Evolutionary conservation across 2,113 vertebrate species (phyloP).

Genomic region (Carassius carassius): DNA sequence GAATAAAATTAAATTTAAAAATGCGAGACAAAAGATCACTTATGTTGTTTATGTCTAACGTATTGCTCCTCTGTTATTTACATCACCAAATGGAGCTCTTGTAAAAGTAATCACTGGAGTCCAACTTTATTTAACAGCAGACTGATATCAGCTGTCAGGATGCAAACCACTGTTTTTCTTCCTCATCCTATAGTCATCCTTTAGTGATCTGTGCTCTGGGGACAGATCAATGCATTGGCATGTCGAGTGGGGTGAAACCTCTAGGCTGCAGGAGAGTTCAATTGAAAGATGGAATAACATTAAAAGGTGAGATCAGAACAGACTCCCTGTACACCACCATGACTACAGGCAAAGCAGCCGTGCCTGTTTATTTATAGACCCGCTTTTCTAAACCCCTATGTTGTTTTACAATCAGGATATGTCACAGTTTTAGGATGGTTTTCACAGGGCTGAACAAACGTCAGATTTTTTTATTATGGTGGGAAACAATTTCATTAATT

Average conservation of each 20-base stretch:
- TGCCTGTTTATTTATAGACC: conserved; percentile 49
- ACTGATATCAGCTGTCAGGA: neutral
- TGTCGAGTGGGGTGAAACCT: neutral
- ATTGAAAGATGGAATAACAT: conserved; percentile 41
- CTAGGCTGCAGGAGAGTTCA: conserved; percentile 26
- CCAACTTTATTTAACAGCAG: neutral
- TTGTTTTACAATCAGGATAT: conserved; percentile 24
- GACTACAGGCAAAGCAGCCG: conserved; percentile 23
- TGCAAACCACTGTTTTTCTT: conserved; percentile 13
- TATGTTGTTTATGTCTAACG: conserved; percentile 34
- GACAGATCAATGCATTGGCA: conserved; percentile 10
- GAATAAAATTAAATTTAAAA: neutral
- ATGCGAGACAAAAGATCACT: neutral
- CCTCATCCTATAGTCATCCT: neutral
- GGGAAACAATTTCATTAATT: neutral
- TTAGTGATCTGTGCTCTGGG: conserved; percentile 8
- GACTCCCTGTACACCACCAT: conserved; percentile 31
- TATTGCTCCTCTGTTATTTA: neutral
- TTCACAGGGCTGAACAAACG: conserved; percentile 20
- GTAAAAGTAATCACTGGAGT: conserved; percentile 7
- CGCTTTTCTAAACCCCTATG: conserved; percentile 25
- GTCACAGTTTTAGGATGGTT: neutral
- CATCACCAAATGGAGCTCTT: neutral
- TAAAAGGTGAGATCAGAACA: conserved; percentile 31
- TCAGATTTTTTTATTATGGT: neutral